Evolutionary conservation across 2,113 vertebrate species (phyloP).

Genomic region (Grammatotria lemairii): DNA sequence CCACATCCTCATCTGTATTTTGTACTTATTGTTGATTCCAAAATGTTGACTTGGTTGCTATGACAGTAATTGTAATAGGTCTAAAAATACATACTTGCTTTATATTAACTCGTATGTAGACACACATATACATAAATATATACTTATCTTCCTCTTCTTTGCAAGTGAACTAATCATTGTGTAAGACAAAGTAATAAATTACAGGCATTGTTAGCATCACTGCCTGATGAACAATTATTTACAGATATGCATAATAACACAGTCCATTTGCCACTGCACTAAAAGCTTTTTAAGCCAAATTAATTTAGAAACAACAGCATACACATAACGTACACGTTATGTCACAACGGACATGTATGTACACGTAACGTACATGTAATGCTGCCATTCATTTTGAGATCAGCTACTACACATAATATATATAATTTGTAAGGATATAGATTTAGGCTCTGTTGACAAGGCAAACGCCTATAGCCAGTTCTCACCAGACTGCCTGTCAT

Average conservation of each 20-base stretch:
- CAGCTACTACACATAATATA: not conserved
- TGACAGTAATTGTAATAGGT: not conserved
- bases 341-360: not conserved
- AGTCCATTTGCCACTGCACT: not conserved
- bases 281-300: not conserved
- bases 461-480: not conserved
- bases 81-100: not conserved
- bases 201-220: not conserved
- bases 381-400: not conserved
- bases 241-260: not conserved
- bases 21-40: not conserved
- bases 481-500: not conserved
- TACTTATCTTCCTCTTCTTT: not conserved
- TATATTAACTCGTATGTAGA: not conserved
- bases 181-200: not conserved
- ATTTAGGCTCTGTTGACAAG: not conserved
- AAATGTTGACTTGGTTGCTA: not conserved
- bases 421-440: not conserved
- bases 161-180: not conserved
- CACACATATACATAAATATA: not conserved
- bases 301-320: not conserved
- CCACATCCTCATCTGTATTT: not conserved
- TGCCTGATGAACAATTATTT: not conserved
- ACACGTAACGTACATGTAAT: not conserved
- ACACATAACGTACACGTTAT: not conserved